phyloP scores from a whole-genome alignment of 2,113 vertebrate genomes.

The Rousettus leschenaultii region DNA sequence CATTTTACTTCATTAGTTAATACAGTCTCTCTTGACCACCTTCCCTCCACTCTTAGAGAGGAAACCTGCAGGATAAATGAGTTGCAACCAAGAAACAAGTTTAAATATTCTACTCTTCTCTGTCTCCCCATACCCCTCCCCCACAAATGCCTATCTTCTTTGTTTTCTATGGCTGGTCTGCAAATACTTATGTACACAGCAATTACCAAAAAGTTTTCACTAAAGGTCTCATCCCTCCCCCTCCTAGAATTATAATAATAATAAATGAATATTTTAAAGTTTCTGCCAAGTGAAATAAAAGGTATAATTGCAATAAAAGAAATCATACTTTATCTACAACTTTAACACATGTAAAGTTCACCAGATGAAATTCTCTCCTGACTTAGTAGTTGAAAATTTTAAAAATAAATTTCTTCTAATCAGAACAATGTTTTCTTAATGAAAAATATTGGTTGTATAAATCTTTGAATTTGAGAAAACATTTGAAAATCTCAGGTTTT shows the following conservation, averaged over 20 bases:
- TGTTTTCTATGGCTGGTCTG: slow-evolving; percentile 59
- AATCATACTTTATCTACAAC: slow-evolving; percentile 6
- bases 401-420: slow-evolving; percentile 1
- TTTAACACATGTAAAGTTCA: slow-evolving; percentile 50
- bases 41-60: slow-evolving; percentile 50
- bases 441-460: slow-evolving; percentile 10
- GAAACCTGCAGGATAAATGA: slow-evolving; percentile 65
- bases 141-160: slow-evolving; percentile 54
- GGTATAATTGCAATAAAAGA: neutral
- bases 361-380: neutral
- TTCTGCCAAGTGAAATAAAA: slow-evolving; percentile 18
- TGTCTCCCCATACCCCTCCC: slow-evolving; percentile 35
- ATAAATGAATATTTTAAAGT: slow-evolving; percentile 31
- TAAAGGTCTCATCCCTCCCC: neutral
- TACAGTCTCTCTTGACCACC: slow-evolving; percentile 25
- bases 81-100: slow-evolving; percentile 65
- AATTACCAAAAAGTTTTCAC: slow-evolving; percentile 50
- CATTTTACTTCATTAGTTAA: slow-evolving; percentile 72
- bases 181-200: slow-evolving; percentile 45
- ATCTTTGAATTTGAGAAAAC: slow-evolving; percentile 34
- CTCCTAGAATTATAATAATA: neutral
- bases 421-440: neutral
- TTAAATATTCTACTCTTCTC: slow-evolving; percentile 59
- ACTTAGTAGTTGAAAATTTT: slow-evolving; percentile 10
- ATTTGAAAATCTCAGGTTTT: slow-evolving; percentile 18